Percentiles rank a stretch among this genome's conserved stretches.
Evolutionary conservation across 35 echinoderm and acorn worm genomes (phyloP).

Genomic region (Anneissia japonica): DNA sequence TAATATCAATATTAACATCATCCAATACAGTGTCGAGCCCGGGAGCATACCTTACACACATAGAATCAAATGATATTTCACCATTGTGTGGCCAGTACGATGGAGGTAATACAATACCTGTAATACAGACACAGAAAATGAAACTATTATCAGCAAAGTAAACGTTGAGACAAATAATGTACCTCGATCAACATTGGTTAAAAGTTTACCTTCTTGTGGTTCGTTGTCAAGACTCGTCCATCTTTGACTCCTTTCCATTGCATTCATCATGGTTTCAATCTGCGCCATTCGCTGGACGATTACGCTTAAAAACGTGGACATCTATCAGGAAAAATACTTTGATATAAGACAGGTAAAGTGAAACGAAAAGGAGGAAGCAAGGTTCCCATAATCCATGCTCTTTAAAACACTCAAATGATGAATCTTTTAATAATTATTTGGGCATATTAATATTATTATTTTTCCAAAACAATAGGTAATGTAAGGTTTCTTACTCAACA

Average conservation of each 20-base stretch:
- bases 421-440: no score
- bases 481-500: no score
- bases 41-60: constrained; percentile 37
- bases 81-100: constrained; percentile 46
- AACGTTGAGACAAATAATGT: no score
- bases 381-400: no score
- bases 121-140: no score
- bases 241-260: not conserved
- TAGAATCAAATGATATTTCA: constrained; percentile 29
- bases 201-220: not conserved
- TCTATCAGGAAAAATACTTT: not conserved
- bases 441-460: no score
- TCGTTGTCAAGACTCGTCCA: not conserved
- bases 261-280: not conserved
- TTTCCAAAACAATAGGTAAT: no score
- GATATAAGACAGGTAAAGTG: no score
- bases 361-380: no score
- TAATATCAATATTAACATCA: constrained; percentile 29
- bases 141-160: no score
- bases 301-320: not conserved
- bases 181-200: not conserved
- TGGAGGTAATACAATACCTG: constrained; percentile 31
- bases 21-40: constrained; percentile 34
- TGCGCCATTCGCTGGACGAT: not conserved
- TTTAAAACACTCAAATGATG: no score